Base-by-base conservation (phyloP, 2,888 invertebrate species). In the Chloromyia formosa region DNA sequence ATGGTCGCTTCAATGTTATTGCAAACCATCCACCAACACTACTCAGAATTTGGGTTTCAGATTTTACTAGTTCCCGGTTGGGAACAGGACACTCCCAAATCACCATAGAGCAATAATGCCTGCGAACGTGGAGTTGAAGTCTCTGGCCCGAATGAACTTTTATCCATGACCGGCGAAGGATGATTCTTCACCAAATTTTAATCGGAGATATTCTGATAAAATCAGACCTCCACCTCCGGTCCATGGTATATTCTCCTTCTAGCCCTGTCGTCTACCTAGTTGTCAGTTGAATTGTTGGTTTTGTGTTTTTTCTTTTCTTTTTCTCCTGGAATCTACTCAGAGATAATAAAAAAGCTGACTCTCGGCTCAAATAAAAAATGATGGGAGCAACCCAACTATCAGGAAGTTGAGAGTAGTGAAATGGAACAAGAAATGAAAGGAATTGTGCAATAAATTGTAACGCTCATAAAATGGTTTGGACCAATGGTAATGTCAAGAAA, bases 391-490 rank as follows among this genome's bases (percentile, higher is more conserved):
- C 22, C 7, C 27, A 35, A 56, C 56, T 40, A 62, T 1, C 4
- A 40, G 62, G 27, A 62, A 66, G 23, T n/a, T 45, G 53, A 35
- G 68, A 45, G 35, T 10, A 35, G 14, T 35, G 49, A 22, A 20
- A 49, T 49, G 22, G 27, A 35, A 35, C 27, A 35, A 35, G 27
- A 49, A 66, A 66, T n/a, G 53, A 3, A 68, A 68, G 45, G 12
- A 54, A 20, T 27, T 27, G 5, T 53, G 5, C 23, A 23, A 23
- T 69, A 23, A 16, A 69, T 54, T 69, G 54, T 69, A 69, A 53
- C 35, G 68, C 42, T 69, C 68, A 27, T 69, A n/a, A 69, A 69
- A 53, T 69, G 23, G 27, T 12, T 42, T 66, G 20, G 22, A 60
- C 20, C 27, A 23, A 60, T 60, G 23, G n/a, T 14, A 23, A 45